phyloP scores from a whole-genome alignment of 2,113 vertebrate genomes.

The Acrocephalus kingi region DNA sequence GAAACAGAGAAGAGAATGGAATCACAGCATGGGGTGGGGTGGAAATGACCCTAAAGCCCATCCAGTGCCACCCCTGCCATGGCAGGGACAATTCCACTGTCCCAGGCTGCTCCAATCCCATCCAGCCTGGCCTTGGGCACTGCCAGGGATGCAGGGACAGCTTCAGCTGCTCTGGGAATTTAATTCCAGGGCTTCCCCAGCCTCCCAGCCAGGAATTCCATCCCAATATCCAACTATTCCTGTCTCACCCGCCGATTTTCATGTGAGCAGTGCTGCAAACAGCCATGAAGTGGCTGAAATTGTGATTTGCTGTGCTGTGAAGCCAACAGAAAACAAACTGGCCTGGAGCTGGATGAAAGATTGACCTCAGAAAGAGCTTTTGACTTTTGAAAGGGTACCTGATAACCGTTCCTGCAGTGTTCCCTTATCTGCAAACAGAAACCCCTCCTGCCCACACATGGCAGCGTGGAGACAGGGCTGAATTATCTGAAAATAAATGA shows the following conservation, averaged over 20 bases:
- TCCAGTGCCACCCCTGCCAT: fast-evolving
- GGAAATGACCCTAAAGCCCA: fast-evolving
- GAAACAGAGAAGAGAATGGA: fast-evolving
- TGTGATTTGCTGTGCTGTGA: background rate
- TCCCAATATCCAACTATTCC: background rate
- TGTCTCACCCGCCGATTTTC: fast-evolving
- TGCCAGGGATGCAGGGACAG: background rate
- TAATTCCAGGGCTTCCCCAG: fast-evolving
- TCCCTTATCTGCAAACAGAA: background rate
- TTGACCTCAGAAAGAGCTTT: background rate
- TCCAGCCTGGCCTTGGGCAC: background rate
- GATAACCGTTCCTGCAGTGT: background rate
- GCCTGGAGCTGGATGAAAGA: background rate
- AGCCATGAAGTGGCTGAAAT: background rate
- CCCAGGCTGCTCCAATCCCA: background rate
- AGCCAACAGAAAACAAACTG: background rate
- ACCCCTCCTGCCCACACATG: background rate
- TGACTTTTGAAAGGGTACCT: background rate
- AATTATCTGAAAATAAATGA: background rate
- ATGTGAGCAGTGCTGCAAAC: background rate
- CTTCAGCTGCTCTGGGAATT: background rate
- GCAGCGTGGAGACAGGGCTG: background rate
- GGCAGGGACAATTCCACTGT: fast-evolving
- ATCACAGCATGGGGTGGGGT: background rate
- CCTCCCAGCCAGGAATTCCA: background rate